Evolutionary conservation across 2,797 vertebrate genomes (phyloP).

Genomic region (Epinephelus awoara): DNA sequence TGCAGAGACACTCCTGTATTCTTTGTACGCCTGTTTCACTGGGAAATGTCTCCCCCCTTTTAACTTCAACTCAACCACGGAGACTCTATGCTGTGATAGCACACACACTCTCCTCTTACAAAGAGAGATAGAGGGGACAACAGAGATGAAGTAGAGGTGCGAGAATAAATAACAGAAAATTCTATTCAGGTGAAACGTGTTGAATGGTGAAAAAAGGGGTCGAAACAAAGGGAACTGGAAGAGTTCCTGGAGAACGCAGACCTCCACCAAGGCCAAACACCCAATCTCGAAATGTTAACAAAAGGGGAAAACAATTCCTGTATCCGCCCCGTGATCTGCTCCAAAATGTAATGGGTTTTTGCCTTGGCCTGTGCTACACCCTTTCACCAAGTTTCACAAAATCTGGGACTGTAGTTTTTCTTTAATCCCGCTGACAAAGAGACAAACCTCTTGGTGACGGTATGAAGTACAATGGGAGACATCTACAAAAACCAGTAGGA

Average conservation of each 20-base stretch:
- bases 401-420: too few relatives aligned
- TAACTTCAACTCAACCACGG: neutral
- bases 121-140: too few relatives aligned
- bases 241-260: too few relatives aligned
- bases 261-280: too few relatives aligned
- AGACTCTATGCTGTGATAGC: neutral
- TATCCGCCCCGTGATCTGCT: too few relatives aligned
- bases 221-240: neutral
- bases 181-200: constrained; percentile 11
- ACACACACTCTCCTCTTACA: neutral
- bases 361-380: too few relatives aligned
- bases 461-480: neutral
- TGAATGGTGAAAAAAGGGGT: constrained; percentile 15
- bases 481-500: constrained; percentile 5
- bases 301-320: too few relatives aligned
- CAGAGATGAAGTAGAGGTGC: neutral
- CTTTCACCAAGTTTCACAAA: too few relatives aligned
- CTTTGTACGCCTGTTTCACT: neutral
- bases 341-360: too few relatives aligned
- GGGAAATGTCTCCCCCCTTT: neutral
- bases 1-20: neutral
- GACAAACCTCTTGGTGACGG: too few relatives aligned
- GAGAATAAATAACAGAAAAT: constrained; percentile 15
- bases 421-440: too few relatives aligned
- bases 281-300: too few relatives aligned